phyloP scores from a whole-genome alignment of 2,113 vertebrate species.

The Neolamprologus sp. region DNA sequence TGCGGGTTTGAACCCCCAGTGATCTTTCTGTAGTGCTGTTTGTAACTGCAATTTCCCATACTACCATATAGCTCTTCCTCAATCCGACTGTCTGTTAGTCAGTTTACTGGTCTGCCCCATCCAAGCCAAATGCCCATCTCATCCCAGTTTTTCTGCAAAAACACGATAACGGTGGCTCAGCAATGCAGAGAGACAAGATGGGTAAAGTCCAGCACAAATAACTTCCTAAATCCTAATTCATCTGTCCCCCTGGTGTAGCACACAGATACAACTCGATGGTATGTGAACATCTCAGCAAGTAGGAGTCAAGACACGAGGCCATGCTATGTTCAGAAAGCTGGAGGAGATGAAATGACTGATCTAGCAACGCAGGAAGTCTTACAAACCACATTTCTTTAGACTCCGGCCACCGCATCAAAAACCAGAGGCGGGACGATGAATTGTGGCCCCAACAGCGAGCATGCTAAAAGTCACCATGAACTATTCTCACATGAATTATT shows the following conservation, averaged over 20 bases:
- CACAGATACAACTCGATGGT: not conserved
- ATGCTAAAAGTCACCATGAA: not conserved
- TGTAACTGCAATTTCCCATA: not conserved
- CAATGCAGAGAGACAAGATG: not conserved
- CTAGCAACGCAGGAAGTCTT: not conserved
- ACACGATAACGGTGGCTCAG: not conserved
- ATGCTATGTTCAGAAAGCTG: not conserved
- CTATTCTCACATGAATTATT: not conserved
- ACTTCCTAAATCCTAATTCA: not conserved
- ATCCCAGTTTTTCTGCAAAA: constrained; percentile 5
- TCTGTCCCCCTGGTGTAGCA: not conserved
- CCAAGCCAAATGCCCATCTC: not conserved
- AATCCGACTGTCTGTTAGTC: not conserved
- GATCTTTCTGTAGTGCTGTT: not conserved
- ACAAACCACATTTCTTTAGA: not conserved
- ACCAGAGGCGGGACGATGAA: not conserved
- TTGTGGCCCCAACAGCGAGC: not conserved
- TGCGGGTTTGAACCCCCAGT: not conserved
- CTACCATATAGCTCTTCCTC: not conserved
- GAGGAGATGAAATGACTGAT: not conserved
- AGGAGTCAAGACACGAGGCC: not conserved
- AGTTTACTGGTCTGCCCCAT: not conserved
- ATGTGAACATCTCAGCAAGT: not conserved
- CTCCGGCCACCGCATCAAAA: not conserved
- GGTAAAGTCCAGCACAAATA: not conserved